These are phyloP conservation scores for Pheosia tremula DNA, from an alignment of 2,888 invertebrate species.

Conservation along the genomic window DNA sequence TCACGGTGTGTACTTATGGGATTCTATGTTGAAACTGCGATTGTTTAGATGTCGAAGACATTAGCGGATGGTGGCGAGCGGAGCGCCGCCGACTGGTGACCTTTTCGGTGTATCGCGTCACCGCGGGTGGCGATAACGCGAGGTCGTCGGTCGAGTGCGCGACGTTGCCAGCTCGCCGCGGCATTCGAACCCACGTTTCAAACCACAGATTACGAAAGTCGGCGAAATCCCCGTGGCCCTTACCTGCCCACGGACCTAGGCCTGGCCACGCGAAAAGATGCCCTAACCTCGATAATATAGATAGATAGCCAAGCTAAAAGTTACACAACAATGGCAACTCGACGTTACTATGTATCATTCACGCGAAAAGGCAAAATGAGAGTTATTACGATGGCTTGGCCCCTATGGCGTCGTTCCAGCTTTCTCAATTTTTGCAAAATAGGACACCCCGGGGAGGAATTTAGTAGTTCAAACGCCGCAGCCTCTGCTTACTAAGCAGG, in stretches of 20 bases:
- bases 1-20: conserved; percentile 68
- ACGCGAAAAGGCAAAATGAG: conserved; percentile 45
- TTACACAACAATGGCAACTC: conserved; percentile 29
- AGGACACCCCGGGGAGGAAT: conserved; percentile 47
- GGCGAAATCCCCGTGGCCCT: conserved; percentile 69
- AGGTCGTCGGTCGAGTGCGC: conserved; percentile 78
- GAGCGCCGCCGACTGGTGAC: conserved; percentile 69
- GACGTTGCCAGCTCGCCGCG: conserved; percentile 75
- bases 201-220: conserved; percentile 65
- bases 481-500: conserved; percentile 26
- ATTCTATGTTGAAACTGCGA: conserved; percentile 70
- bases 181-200: conserved; percentile 67
- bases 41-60: conserved; percentile 75
- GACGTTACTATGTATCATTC: conserved; percentile 28
- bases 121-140: conserved; percentile 76
- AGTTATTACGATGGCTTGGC: conserved; percentile 44
- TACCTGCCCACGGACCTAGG: conserved; percentile 50
- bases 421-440: conserved; percentile 49
- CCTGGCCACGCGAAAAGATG: conserved; percentile 50
- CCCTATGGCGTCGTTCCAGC: conserved; percentile 52
- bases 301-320: conserved; percentile 25
- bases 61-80: conserved; percentile 64
- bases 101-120: conserved; percentile 76
- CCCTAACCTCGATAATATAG: conserved; percentile 45
- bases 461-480: conserved; percentile 34